Evolutionary conservation across 2,113 vertebrate species (phyloP), one percentile per base, ranked within the genome.

Genomic region (Neolamprologus cancellatus): DNA sequence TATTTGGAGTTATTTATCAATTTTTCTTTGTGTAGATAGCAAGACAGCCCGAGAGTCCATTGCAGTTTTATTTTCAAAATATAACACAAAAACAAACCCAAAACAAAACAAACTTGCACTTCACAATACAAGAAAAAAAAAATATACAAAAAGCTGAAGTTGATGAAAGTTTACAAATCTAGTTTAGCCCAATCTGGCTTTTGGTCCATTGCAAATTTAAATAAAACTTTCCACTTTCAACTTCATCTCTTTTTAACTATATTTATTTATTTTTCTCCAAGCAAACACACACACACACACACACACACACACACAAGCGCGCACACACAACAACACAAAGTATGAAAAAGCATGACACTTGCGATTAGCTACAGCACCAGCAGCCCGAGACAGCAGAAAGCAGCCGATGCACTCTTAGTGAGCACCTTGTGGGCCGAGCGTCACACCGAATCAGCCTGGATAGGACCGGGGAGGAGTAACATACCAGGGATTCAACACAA

Each of bases 311-410:
- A 82, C 52, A 23, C 32, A 44, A 15, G 12, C 7, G 17, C 3
- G 17, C 57, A 23, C 10, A 39, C 23, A 80, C 81, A 80, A n/a
- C 48, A 7, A 32, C n/a, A 82, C 81, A 80, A 8, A 50, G 9
- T 36, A 71, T 34, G 57, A 81, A 79, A 85, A 85, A 85, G 85
- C 83, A 80, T 88, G 85, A 87, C 88, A 88, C 76, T 84, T 82
- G 83, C 71, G 87, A 92, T 92, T 92, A 91, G 92, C 85, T 57
- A 83, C 87, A 80, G 87, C 25, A 81, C 87, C 89, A 90, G 57
- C 66, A 86, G 84, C 48, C 87, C 61, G 87, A 89, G 82, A 87
- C 87, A 76, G 87, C 88, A 92, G 39, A 90, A 92, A 87, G 90
- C 76, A 78, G 64, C 48, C 4, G 59, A 82, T 28, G 64, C 14